Percentiles rank a stretch among this genome's conserved stretches.
These are phyloP conservation scores for Nothobranchius furzeri DNA, from an alignment of 2,113 vertebrate genomes.

Conservation along the genomic window DNA sequence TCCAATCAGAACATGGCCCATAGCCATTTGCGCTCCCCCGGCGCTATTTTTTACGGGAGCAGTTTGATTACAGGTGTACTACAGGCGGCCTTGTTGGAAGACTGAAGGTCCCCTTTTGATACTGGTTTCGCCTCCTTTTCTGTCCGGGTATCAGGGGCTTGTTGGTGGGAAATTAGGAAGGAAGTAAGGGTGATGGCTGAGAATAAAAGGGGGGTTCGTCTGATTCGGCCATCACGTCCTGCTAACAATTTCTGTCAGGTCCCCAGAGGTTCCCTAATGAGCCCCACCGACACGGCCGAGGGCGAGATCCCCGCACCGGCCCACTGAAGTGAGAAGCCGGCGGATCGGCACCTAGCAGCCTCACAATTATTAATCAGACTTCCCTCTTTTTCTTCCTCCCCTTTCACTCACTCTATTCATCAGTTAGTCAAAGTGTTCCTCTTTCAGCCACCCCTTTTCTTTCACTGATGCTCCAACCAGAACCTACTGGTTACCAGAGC, in stretches of 20 bases:
- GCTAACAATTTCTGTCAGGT: conserved; percentile 92
- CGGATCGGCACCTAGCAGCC: conserved; percentile 88
- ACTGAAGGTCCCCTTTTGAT: conserved; percentile 25
- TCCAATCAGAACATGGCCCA: conserved; percentile 79
- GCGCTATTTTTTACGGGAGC: conserved; percentile 64
- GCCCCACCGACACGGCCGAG: conserved; percentile 93
- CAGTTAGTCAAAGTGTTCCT: conserved; percentile 78
- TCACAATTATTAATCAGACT: conserved; percentile 93
- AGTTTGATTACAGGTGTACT: conserved; percentile 89
- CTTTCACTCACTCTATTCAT: conserved; percentile 80
- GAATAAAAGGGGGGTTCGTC: conserved; percentile 33
- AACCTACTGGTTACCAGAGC: background rate
- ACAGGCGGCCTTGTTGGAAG: conserved; percentile 75
- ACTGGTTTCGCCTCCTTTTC: conserved; percentile 27
- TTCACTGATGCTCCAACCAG: background rate
- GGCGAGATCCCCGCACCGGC: conserved; percentile 86
- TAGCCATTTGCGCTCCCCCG: conserved; percentile 70
- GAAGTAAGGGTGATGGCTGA: conserved; percentile 21
- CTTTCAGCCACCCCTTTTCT: background rate
- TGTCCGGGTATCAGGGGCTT: conserved; percentile 45
- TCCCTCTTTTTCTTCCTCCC: conserved; percentile 23
- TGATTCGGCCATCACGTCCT: conserved; percentile 87
- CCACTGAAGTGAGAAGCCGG: conserved; percentile 92
- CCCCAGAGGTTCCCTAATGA: conserved; percentile 94
- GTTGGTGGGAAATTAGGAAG: conserved; percentile 50